Conservation (phyloP, 2,797 vertebrate genomes). For the Darevskia nairensis region DNA sequence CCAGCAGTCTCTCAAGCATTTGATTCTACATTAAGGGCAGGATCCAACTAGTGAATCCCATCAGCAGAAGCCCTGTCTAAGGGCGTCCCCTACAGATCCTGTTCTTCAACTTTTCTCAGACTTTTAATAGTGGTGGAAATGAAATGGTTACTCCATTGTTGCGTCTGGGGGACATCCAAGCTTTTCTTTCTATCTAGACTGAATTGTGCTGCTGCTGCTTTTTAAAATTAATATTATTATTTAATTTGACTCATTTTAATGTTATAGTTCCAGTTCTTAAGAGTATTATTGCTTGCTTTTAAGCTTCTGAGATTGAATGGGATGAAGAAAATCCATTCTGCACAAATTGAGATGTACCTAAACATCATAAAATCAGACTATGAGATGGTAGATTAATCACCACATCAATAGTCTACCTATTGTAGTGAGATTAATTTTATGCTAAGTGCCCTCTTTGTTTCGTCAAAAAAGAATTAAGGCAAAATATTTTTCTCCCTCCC, state of each 20-base stretch:
- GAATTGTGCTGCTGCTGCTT: background rate
- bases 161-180: background rate
- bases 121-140: background rate
- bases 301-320: background rate
- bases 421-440: background rate
- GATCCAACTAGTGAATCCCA: no score
- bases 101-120: background rate
- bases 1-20: no score
- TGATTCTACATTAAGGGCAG: no score
- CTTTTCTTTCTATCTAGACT: background rate
- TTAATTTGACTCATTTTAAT: background rate
- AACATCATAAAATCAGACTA: background rate
- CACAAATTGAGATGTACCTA: background rate
- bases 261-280: constrained; percentile 1
- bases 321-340: background rate
- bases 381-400: constrained; percentile 1
- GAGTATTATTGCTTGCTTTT: background rate
- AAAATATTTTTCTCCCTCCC: background rate
- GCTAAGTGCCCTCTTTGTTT: background rate
- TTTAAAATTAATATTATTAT: background rate
- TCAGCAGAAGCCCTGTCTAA: no score
- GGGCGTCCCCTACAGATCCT: no score
- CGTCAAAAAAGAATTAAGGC: background rate
- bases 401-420: background rate
- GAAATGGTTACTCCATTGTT: background rate